A percentile compares a stretch with the other conserved stretches of the same genome.
Evolutionary conservation across 2,797 vertebrate genomes (phyloP).

Genomic region (Enoplosus armatus): DNA sequence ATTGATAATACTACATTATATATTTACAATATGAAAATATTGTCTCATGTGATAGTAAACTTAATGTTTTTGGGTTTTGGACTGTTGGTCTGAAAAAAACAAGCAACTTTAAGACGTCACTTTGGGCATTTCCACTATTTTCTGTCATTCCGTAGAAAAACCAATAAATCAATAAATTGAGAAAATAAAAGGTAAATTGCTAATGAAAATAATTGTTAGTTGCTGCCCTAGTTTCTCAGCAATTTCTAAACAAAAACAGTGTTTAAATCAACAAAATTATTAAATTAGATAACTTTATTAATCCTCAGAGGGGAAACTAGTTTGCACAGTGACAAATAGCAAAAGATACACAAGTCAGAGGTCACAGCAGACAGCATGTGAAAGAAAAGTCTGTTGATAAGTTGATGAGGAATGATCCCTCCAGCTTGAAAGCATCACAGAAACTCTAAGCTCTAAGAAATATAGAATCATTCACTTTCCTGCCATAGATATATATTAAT

Average conservation of each 20-base stretch:
- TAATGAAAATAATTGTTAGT: not conserved
- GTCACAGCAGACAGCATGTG: too few species aligned
- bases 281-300: too few species aligned
- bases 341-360: too few species aligned
- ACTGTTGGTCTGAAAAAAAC: not conserved
- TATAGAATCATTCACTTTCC: not conserved
- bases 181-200: not conserved
- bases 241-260: not conserved
- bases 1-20: not conserved
- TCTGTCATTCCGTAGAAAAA: too few species aligned
- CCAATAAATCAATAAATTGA: too few species aligned
- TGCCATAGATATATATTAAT: not conserved
- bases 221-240: not conserved
- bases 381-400: too few species aligned
- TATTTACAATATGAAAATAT: not conserved
- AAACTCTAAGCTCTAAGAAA: not conserved
- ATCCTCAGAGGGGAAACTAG: too few species aligned
- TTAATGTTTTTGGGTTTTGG: too few species aligned
- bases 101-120: not conserved
- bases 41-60: not conserved
- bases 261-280: not conserved
- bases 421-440: not conserved
- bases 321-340: too few species aligned
- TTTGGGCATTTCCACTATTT: not conserved
- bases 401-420: not conserved